These are phyloP conservation scores for Apis mellifera DNA, from an alignment of 1,140 invertebrate genomes.

Conservation along the genomic window Amel_HAv3.1 CM009936.2:437001-437500, in stretches of 20 bases:
- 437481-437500: slow-evolving; percentile 28
- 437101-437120: no score
- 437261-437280: neutral
- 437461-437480: no score
- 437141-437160: neutral
- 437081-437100: neutral
- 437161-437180: no score
- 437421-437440: slow-evolving; percentile 25
- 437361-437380: slow-evolving; percentile 45
- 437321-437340: slow-evolving; percentile 30
- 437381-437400: slow-evolving; percentile 28
- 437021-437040: neutral
- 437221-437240: slow-evolving; percentile 50
- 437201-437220: slow-evolving; percentile 12
- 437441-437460: neutral
- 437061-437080: slow-evolving; percentile 8
- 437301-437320: neutral
- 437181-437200: slow-evolving; percentile 2
- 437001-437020: neutral
- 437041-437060: neutral
- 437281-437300: no score
- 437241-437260: neutral
- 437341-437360: slow-evolving; percentile 38
- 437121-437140: slow-evolving; percentile 12
- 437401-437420: slow-evolving; percentile 19